Evolutionary conservation across 2,797 vertebrate genomes (phyloP), one percentile per base, ranked within the genome.

Genomic region (Xenopus petersii): DNA sequence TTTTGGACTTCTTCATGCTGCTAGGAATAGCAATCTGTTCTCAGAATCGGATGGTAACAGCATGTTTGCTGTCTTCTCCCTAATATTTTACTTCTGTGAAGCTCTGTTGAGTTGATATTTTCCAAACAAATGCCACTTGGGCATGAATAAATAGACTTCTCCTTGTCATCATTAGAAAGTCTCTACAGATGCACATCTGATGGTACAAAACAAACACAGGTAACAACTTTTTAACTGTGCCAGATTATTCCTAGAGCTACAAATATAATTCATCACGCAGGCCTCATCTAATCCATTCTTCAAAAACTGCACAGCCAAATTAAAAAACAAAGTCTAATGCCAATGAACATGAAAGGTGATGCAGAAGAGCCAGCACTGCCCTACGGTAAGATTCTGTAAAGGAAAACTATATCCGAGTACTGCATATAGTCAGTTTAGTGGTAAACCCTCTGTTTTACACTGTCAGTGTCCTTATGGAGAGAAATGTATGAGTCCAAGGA

Each of bases 1-100:
- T 79, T 80, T 81, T 81, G 82, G 69, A 84, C 79, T 83, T 83
- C 42, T 0, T 58, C 70, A 63, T 5, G 74, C 67, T 74, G 59
- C 72, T 83, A 73, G 70, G 74, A 82, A 79, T 65, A 64, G 66
- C 76, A 73, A 12, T 81, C 70, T 79, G 60, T 83, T 77, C 80
- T 12, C 0, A 48, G 75, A 82, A 66, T 73, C 61, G 51, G 26
- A 62, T 75, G 55, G 12, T 67, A 48, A 64, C 71, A 70, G 21
- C 5, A 1, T 75, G 73, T 80, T 36, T 75, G 24, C 15, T 0
- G 36, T 72, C 48, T 54, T 73, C 75, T 64, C 46, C 66, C 76
- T 78, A 78, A 58, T 30, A 15, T 56, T 79, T 63, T 55, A 51
- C 26, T 49, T 80, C 69, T 61, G 70, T 73, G 70, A 17, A 58